Evolutionary conservation across 1,140 invertebrate genomes (phyloP).

Genomic region (Heliothis subflexa): DNA sequence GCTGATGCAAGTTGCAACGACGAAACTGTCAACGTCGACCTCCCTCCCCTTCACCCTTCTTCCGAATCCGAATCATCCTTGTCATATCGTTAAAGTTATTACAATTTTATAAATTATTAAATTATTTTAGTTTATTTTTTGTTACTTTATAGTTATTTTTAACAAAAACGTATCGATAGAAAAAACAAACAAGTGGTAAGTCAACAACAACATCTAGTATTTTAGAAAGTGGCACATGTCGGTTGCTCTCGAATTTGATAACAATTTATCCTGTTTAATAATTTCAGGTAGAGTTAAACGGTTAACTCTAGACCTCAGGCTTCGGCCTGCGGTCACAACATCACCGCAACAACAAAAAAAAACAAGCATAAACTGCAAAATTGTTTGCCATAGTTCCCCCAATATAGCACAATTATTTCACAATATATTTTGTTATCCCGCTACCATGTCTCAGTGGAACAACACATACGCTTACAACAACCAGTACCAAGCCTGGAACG

Average conservation of each 20-base stretch:
- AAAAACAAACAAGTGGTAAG: conserved; percentile 66
- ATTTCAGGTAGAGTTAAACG: conserved; percentile 67
- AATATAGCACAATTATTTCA: conserved; percentile 62
- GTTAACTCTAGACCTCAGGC: conserved; percentile 67
- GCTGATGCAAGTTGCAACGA: not conserved
- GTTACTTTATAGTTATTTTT: conserved; percentile 64
- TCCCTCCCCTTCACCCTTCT: conserved; percentile 62
- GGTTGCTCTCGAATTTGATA: conserved; percentile 54
- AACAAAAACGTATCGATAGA: conserved; percentile 56
- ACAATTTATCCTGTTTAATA: conserved; percentile 55
- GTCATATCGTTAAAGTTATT: conserved; percentile 72
- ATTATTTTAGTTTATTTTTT: conserved; percentile 78
- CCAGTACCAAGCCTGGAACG: conserved; percentile 77
- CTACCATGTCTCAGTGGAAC: conserved; percentile 80
- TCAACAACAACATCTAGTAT: conserved; percentile 45
- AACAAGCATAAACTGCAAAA: conserved; percentile 30
- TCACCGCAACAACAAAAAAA: conserved; percentile 43
- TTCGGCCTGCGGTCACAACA: conserved; percentile 72
- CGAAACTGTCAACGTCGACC: conserved; percentile 69
- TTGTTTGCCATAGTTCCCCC: conserved; percentile 21
- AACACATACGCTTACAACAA: conserved; percentile 75
- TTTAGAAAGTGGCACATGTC: conserved; percentile 71
- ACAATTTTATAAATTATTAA: conserved; percentile 70
- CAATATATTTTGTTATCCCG: conserved; percentile 61
- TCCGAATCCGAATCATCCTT: conserved; percentile 73